Evolutionary conservation across 2,113 vertebrate species (phyloP).

Genomic region (Melanostigma gelatinosum): DNA sequence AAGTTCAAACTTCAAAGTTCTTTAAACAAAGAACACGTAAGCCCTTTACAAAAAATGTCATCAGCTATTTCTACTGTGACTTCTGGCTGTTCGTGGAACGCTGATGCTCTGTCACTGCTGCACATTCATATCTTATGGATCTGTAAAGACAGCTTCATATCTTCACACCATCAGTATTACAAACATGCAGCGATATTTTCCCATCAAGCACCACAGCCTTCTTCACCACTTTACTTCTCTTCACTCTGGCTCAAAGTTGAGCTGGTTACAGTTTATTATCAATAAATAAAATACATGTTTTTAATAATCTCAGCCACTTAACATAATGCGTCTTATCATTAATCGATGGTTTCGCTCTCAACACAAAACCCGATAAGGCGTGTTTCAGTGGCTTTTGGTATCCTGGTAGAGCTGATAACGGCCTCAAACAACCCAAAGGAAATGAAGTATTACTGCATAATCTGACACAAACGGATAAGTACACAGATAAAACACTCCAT

Average conservation of each 20-base stretch:
- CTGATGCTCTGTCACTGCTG: conserved; percentile 10
- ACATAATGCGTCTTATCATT: neutral
- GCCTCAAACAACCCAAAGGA: conserved; percentile 7
- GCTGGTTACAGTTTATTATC: neutral
- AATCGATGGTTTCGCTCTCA: neutral
- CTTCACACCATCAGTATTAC: conserved; percentile 50
- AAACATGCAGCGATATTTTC: neutral
- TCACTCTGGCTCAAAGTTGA: neutral
- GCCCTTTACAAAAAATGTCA: neutral
- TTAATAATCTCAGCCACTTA: neutral
- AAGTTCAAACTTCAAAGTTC: too few relatives aligned
- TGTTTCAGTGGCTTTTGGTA: conserved; percentile 24
- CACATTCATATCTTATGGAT: conserved; percentile 9
- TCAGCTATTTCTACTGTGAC: neutral
- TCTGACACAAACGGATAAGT: neutral
- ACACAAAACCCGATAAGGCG: neutral
- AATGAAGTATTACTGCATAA: conserved; percentile 4
- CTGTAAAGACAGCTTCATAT: neutral
- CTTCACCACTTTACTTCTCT: neutral
- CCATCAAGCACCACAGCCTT: neutral
- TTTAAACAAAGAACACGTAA: neutral
- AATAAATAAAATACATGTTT: neutral
- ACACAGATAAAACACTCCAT: neutral
- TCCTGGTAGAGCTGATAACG: conserved; percentile 34
- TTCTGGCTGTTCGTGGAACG: neutral